Evolutionary conservation across 2,797 vertebrate species (phyloP).

Genomic region (Florisuga fusca): DNA sequence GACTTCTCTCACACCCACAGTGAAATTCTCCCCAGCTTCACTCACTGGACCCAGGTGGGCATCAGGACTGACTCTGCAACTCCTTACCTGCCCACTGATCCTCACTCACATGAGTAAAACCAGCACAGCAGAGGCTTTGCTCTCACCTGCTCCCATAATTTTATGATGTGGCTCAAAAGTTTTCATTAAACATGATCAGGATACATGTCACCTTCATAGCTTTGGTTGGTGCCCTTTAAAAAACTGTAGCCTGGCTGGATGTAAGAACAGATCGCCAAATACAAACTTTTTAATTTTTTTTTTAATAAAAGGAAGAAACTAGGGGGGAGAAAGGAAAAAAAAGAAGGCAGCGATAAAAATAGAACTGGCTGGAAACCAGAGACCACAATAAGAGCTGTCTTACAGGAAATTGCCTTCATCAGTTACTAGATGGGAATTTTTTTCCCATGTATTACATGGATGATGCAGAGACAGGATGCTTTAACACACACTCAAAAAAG

Average conservation of each 20-base stretch:
- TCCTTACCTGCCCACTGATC: rapidly evolving
- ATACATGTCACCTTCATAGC: background rate
- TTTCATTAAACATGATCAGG: background rate
- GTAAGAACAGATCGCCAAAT: too few relatives aligned
- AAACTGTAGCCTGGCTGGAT: background rate
- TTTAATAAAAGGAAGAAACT: background rate
- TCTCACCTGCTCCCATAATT: background rate
- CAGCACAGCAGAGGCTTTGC: background rate
- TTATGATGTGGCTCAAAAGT: background rate
- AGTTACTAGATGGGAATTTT: constrained; percentile 47
- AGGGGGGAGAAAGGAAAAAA: background rate
- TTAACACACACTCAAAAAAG: background rate
- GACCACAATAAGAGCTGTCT: constrained; percentile 65
- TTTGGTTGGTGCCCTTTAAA: constrained; percentile 33
- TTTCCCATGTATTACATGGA: constrained; percentile 43
- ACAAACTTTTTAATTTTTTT: background rate
- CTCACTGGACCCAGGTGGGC: background rate
- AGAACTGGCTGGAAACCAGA: constrained; percentile 74
- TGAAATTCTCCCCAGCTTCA: background rate
- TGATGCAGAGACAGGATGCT: background rate
- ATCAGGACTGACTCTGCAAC: background rate
- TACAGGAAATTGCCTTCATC: constrained; percentile 72
- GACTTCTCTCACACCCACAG: background rate
- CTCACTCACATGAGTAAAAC: background rate
- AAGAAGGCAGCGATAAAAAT: constrained; percentile 49